Evolutionary conservation across 2,797 vertebrate genomes (phyloP).

Genomic region (Atherinosoma microstoma): DNA sequence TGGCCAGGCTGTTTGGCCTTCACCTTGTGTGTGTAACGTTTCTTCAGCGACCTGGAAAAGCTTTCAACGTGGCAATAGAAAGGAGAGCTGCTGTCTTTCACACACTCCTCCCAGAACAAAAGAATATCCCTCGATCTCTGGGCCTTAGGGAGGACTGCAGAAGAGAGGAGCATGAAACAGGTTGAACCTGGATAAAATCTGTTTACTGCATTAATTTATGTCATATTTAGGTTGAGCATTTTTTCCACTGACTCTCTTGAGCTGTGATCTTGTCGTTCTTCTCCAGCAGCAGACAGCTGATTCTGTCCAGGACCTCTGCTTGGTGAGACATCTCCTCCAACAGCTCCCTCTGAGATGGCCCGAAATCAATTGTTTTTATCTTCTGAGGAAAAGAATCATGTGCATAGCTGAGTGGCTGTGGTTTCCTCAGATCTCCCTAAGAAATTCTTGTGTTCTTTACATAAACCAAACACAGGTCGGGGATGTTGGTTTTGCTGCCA

Average conservation of each 20-base stretch:
- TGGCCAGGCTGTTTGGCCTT: conserved; percentile 91
- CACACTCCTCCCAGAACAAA: conserved; percentile 89
- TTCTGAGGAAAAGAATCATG: conserved; percentile 61
- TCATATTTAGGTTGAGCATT: too few species aligned
- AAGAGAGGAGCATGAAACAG: not conserved
- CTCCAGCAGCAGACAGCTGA: conserved; percentile 75
- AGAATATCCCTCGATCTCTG: conserved; percentile 84
- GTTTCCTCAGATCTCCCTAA: too few species aligned
- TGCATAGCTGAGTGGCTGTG: not conserved
- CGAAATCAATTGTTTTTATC: conserved; percentile 59
- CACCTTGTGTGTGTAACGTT: conserved; percentile 85
- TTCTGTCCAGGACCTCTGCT: conserved; percentile 73
- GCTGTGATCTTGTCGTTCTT: conserved; percentile 65
- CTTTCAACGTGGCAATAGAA: conserved; percentile 83
- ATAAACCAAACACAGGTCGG: not conserved
- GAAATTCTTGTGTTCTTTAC: too few species aligned
- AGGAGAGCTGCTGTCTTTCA: conserved; percentile 60
- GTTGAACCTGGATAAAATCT: too few species aligned
- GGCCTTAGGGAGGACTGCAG: conserved; percentile 86
- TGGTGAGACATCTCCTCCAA: conserved; percentile 79
- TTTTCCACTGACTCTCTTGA: conserved; percentile 66
- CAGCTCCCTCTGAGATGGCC: conserved; percentile 66
- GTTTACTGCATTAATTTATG: too few species aligned
- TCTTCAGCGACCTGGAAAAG: conserved; percentile 85
- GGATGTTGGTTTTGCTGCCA: not conserved